These are phyloP conservation scores for Litocranius walleri DNA, from an alignment of 2,113 vertebrate genomes.

Conservation along the genomic window DNA sequence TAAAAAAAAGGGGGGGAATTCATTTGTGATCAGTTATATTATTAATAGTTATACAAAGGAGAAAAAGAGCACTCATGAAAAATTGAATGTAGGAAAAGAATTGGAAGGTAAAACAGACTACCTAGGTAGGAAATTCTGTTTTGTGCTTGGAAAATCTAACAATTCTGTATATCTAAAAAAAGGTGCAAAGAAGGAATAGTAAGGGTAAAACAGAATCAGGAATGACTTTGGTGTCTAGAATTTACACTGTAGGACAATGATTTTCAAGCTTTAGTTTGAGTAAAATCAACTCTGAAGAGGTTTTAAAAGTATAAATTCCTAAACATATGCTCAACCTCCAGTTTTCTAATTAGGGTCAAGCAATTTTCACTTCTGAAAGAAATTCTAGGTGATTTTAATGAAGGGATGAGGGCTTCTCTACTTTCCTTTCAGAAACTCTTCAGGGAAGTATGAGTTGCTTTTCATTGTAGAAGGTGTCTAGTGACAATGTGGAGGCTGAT, in stretches of 20 bases:
- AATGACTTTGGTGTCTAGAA: background rate
- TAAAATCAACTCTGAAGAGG: background rate
- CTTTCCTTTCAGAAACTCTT: background rate
- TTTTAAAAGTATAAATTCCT: background rate
- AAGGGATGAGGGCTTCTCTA: background rate
- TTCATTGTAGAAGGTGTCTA: background rate
- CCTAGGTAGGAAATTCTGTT: background rate
- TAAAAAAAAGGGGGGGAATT: accelerated
- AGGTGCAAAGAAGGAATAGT: background rate
- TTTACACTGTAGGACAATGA: background rate
- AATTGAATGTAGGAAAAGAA: background rate
- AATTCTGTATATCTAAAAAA: background rate
- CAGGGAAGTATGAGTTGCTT: background rate
- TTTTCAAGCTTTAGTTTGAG: background rate
- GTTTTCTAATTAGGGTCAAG: background rate
- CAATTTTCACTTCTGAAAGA: background rate
- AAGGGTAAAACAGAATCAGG: background rate
- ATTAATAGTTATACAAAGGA: background rate
- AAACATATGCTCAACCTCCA: background rate
- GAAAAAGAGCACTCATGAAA: background rate
- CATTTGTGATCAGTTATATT: background rate
- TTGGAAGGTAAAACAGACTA: background rate
- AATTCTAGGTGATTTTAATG: background rate
- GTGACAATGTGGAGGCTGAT: background rate
- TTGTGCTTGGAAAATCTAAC: background rate